Percentiles rank a stretch among this genome's conserved stretches.
Conservation (phyloP, 2,797 vertebrate genomes). For the Chelonia mydas region DNA sequence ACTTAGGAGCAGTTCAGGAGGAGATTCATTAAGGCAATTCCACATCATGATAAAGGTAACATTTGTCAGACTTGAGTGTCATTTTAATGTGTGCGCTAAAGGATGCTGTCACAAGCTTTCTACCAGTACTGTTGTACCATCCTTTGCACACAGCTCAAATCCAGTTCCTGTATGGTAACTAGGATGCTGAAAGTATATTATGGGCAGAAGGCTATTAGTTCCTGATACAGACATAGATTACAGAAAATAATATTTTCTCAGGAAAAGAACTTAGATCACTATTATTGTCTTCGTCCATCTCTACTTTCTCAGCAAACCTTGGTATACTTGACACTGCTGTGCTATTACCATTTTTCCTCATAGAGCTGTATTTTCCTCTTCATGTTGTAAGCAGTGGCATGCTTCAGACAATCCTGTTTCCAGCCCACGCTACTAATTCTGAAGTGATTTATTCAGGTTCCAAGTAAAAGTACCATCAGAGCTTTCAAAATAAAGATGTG, state of each 20-base stretch:
- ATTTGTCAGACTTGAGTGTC: fast-evolving
- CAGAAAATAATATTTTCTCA: neutral
- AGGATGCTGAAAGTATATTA: neutral
- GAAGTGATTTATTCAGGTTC: neutral
- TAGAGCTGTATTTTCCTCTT: neutral
- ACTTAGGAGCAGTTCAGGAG: fast-evolving
- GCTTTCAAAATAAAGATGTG: neutral
- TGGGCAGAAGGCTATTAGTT: neutral
- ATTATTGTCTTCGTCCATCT: neutral
- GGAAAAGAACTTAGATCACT: neutral
- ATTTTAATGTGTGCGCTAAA: fast-evolving
- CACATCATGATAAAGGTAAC: fast-evolving
- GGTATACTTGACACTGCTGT: neutral
- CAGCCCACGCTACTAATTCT: neutral
- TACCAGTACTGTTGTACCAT: fast-evolving
- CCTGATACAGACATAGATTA: neutral
- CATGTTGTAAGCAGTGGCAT: neutral
- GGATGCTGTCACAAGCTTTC: neutral
- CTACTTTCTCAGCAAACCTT: neutral
- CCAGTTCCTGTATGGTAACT: neutral
- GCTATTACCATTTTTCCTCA: neutral
- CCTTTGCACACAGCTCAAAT: fast-evolving
- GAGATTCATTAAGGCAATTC: neutral
- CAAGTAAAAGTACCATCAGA: neutral
- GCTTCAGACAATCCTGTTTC: neutral